phyloP scores from a whole-genome alignment of 1,140 invertebrate species.

The Cyrtorhinus lividipennis region DNA sequence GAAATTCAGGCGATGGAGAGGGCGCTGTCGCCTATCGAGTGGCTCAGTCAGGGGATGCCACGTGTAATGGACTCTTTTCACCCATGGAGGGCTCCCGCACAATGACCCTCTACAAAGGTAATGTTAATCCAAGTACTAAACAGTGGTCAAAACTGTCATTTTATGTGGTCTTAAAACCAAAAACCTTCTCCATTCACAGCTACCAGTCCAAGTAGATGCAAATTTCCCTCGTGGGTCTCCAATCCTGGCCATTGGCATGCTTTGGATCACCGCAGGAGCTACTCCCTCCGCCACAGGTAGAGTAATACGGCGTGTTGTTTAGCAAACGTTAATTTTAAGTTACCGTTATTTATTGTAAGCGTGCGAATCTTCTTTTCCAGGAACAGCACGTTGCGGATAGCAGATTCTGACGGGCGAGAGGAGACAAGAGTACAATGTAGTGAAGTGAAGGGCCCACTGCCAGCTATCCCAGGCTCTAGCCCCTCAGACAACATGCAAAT shows the following conservation, averaged over 20 bases:
- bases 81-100: slow-evolving; percentile 41
- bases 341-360: too few relatives aligned
- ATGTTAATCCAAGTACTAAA: slow-evolving; percentile 18
- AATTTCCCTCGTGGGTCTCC: slow-evolving; percentile 51
- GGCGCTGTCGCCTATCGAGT: slow-evolving; percentile 32
- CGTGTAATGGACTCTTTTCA: slow-evolving; percentile 42
- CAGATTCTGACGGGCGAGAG: slow-evolving; percentile 21
- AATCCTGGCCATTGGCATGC: slow-evolving; percentile 52
- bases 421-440: slow-evolving; percentile 16
- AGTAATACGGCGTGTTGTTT: too few relatives aligned
- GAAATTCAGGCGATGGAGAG: background rate
- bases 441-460: slow-evolving; percentile 12
- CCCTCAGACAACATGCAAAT: slow-evolving; percentile 7
- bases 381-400: slow-evolving; percentile 45
- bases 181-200: slow-evolving; percentile 12
- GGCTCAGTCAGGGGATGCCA: slow-evolving; percentile 55
- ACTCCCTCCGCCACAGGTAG: slow-evolving; percentile 41
- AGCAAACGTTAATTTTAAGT: too few relatives aligned
- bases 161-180: background rate
- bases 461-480: slow-evolving; percentile 1
- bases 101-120: slow-evolving; percentile 42
- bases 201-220: slow-evolving; percentile 35
- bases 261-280: slow-evolving; percentile 48
- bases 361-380: slow-evolving; percentile 32
- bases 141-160: background rate